phyloP scores from a whole-genome alignment of 2,113 vertebrate genomes.

The Ammodytes marinus region DNA sequence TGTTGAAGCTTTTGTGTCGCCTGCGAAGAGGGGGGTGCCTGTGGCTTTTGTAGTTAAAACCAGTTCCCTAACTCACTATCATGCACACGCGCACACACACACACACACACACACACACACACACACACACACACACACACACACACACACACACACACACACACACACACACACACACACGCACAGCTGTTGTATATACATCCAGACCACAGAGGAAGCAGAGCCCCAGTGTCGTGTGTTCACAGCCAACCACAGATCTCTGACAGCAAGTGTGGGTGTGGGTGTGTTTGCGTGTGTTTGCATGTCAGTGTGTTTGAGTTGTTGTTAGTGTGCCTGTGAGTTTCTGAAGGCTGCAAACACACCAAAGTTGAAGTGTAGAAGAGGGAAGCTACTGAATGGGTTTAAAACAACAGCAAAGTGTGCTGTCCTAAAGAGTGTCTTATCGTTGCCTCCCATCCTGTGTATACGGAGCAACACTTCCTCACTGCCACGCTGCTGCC shows the following conservation, averaged over 20 bases:
- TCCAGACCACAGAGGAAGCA: constrained; percentile 74
- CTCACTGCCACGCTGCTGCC: constrained; percentile 40
- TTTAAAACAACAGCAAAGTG: constrained; percentile 29
- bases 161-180: constrained; percentile 28
- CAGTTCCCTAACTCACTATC: not conserved
- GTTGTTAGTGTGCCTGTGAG: constrained; percentile 37
- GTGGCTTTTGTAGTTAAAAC: constrained; percentile 49
- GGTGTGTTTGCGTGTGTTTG: constrained; percentile 3
- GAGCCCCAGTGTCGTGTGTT: constrained; percentile 55
- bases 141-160: not conserved
- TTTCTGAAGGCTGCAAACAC: constrained; percentile 29
- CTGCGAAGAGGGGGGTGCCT: constrained; percentile 17
- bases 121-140: constrained; percentile 2
- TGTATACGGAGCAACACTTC: constrained; percentile 55
- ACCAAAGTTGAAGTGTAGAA: constrained; percentile 39
- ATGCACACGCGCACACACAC: not conserved
- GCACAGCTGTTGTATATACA: constrained; percentile 67
- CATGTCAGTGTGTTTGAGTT: constrained; percentile 18
- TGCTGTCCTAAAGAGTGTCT: constrained; percentile 31
- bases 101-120: constrained; percentile 11
- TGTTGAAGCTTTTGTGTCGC: constrained; percentile 54
- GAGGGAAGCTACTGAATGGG: constrained; percentile 3
- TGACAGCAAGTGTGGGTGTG: constrained; percentile 35
- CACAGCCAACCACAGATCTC: constrained; percentile 62
- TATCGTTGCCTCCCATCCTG: constrained; percentile 57